Conservation (phyloP, 2,888 invertebrate genomes). For the Cristatella mucedo region DNA sequence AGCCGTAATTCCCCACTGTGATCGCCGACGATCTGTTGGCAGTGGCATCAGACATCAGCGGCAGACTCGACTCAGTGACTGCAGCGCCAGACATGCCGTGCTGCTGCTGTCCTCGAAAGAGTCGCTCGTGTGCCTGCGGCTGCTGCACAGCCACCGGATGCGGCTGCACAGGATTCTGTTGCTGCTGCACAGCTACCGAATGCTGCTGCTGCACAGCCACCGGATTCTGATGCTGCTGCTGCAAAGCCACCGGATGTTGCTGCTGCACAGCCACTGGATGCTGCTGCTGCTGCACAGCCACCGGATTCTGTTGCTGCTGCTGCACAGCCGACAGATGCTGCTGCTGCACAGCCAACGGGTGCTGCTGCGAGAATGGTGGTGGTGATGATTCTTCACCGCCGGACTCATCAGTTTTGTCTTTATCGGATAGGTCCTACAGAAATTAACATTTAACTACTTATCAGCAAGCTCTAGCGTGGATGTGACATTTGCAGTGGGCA, state of each 20-base stretch:
- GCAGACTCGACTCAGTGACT: too few species aligned
- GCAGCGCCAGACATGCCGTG: conserved; percentile 14
- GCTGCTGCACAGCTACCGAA: conserved; percentile 14
- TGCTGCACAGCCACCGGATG: conserved; percentile 11
- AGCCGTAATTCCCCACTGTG: too few species aligned
- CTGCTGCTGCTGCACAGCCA: conserved; percentile 12
- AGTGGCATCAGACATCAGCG: too few species aligned
- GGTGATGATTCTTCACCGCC: neutral
- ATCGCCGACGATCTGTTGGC: too few species aligned
- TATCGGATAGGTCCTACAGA: conserved; percentile 8
- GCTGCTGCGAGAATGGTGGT: conserved; percentile 11
- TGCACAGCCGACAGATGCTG: conserved; percentile 18
- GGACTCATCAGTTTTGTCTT: conserved; percentile 6
- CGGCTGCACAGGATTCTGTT: conserved; percentile 13
- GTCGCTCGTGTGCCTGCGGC: conserved; percentile 16
- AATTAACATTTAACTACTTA: too few species aligned
- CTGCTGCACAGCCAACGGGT: conserved; percentile 16
- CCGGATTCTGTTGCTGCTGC: conserved; percentile 15
- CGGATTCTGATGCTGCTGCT: conserved; percentile 12
- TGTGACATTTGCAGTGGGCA: too few species aligned
- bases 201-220: conserved; percentile 14
- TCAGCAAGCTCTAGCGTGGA: too few species aligned
- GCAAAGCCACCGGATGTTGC: conserved; percentile 12
- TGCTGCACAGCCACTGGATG: conserved; percentile 14
- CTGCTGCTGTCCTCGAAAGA: conserved; percentile 16